Base-by-base conservation (phyloP, 2,888 invertebrate species). In the Drosophila anceps region DNA sequence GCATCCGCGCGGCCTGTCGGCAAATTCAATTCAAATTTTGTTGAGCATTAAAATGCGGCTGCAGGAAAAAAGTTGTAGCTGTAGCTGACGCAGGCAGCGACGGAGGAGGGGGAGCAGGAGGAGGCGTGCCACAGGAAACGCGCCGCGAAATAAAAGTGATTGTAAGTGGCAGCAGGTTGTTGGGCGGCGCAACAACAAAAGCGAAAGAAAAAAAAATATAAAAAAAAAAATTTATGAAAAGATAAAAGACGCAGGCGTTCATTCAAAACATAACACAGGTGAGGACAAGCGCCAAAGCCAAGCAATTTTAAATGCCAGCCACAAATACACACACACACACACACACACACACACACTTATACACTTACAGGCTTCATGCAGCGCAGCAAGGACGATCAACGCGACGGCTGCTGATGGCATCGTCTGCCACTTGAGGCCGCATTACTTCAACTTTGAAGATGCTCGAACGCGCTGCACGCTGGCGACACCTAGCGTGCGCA, bases 391-490 rank as follows among this genome's bases (percentile, higher is more conserved):
- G 78, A 71, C 69, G 73, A 73, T 27, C 51, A 51, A 35, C 51
- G 27, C 54, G 54, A 15, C 54, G 13, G 39, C 54, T 54, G 54
- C 54, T 39, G 54, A 24, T 54, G 54, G 37, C 54, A 39, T 54
- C 54, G 54, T 54, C 72, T 63, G 83, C 86, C 86, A 90, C 86
- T 86, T 90, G 86, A 90, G 90, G 88, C 88, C 79, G 88, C 88
- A 88, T 85, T 89, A 90, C 90, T 83, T 88, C 85, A 88, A 85
- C 90, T 88, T 88, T 86, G 81, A 88, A 90, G 90, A 90, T 88
- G 88, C 90, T 81, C 84, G 84, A 84, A 79, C 87, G 81, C 76
- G 75, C 50, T 74, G 79, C 75, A 69, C 75, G 74, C 67, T 62
- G 76, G 88, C 86, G 90, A 88, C 86, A 86, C 88, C 90, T 88